phyloP scores from a whole-genome alignment of 1,140 invertebrate species.

The Scaptomyza graminum region DNA sequence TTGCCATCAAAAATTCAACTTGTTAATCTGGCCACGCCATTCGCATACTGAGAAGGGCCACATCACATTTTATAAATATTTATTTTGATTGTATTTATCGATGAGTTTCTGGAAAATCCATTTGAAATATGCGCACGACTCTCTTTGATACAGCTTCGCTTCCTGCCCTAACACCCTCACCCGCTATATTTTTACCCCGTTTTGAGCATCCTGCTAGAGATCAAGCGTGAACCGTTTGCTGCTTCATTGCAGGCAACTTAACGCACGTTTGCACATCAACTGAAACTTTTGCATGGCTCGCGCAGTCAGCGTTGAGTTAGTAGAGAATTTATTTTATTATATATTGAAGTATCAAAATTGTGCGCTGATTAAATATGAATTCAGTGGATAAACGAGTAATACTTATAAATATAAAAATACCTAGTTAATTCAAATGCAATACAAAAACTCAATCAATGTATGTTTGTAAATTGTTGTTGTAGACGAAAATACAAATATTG shows the following conservation, averaged over 20 bases:
- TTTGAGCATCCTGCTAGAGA: slow-evolving; percentile 13
- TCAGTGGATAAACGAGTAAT: slow-evolving; percentile 12
- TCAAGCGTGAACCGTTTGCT: slow-evolving; percentile 58
- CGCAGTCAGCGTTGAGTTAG: not conserved
- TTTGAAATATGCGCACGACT: slow-evolving; percentile 47
- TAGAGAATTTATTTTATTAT: slow-evolving; percentile 7
- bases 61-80: slow-evolving; percentile 17
- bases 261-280: slow-evolving; percentile 68
- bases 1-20: slow-evolving; percentile 1
- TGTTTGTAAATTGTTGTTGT: slow-evolving; percentile 16
- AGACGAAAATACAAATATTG: slow-evolving; percentile 56
- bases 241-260: slow-evolving; percentile 65
- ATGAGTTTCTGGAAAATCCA: slow-evolving; percentile 31
- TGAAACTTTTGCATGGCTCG: slow-evolving; percentile 39
- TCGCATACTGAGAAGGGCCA: slow-evolving; percentile 11
- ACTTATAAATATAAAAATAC: slow-evolving; percentile 13
- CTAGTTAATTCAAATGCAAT: slow-evolving; percentile 10
- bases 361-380: slow-evolving; percentile 37
- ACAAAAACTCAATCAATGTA: slow-evolving; percentile 24
- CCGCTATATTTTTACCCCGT: not conserved
- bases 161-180: too few relatives aligned
- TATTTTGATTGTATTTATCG: slow-evolving; percentile 40
- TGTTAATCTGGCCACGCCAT: slow-evolving; percentile 7
- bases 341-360: slow-evolving; percentile 39
- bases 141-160: slow-evolving; percentile 3